Evolutionary conservation across 2,888 invertebrate genomes (phyloP).

Genomic region (Melanotus villosus): DNA sequence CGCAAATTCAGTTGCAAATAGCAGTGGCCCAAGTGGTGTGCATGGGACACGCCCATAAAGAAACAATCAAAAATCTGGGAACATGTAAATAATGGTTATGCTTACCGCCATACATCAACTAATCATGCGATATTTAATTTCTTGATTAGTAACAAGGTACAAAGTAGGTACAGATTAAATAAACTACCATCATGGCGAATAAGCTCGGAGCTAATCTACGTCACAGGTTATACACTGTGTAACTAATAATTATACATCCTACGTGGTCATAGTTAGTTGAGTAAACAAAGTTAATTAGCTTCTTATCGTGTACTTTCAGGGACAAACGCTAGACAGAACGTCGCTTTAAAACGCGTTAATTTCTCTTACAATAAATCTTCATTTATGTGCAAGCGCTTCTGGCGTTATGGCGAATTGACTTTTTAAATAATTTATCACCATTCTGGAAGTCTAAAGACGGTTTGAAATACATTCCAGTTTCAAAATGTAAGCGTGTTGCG

Average conservation of each 20-base stretch:
- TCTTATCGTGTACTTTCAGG: constrained; percentile 22
- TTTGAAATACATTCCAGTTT: not conserved
- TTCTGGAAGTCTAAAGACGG: constrained; percentile 11
- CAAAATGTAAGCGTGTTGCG: constrained; percentile 10
- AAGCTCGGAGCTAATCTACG: constrained; percentile 4
- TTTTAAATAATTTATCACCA: constrained; percentile 5
- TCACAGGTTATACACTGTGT: constrained; percentile 24
- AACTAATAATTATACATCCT: constrained; percentile 25
- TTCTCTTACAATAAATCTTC: constrained; percentile 22
- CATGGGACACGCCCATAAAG: no score
- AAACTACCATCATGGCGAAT: no score
- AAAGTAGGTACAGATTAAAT: no score
- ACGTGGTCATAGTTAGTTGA: constrained; percentile 18
- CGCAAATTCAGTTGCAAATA: no score
- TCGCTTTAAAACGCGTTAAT: constrained; percentile 24
- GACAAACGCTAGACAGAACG: constrained; percentile 8
- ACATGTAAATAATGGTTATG: no score
- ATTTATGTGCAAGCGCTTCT: constrained; percentile 11
- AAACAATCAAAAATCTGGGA: no score
- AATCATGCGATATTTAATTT: no score
- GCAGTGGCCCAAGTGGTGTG: no score
- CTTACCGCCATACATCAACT: no score
- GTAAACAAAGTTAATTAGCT: constrained; percentile 28
- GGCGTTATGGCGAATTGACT: constrained; percentile 13
- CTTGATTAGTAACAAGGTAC: no score